phyloP scores from a whole-genome alignment of 2,888 invertebrate species.

The Eupithecia vulgata region DNA sequence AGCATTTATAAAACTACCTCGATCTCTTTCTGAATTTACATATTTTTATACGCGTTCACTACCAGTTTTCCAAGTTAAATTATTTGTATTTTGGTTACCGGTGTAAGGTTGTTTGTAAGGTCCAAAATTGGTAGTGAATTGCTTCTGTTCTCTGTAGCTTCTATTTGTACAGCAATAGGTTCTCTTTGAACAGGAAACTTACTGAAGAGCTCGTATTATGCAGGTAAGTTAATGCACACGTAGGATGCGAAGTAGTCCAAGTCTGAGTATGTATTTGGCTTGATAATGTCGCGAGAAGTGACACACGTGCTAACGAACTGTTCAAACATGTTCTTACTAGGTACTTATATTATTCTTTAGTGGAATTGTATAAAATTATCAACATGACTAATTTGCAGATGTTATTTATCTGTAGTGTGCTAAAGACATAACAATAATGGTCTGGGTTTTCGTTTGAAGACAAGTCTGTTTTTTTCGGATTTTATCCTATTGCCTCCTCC shows the following conservation, averaged over 20 bases:
- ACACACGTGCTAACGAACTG: constrained; percentile 17
- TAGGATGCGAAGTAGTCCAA: constrained; percentile 20
- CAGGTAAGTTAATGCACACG: neutral
- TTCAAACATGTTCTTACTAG: constrained; percentile 3
- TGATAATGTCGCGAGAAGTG: constrained; percentile 16
- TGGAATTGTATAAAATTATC: neutral
- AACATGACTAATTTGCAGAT: neutral
- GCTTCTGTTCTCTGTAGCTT: neutral
- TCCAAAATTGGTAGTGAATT: neutral
- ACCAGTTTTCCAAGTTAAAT: neutral
- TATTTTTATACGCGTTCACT: neutral
- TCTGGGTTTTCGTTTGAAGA: neutral
- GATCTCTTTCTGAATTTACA: neutral
- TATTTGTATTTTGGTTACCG: neutral
- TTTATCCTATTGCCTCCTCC: neutral
- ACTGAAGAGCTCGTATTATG: neutral
- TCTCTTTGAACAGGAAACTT: neutral
- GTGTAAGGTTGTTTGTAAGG: neutral
- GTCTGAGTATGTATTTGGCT: constrained; percentile 23
- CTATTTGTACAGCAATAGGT: neutral
- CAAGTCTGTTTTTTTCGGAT: neutral
- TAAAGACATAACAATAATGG: neutral
- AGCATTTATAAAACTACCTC: constrained; percentile 1
- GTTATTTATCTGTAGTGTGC: neutral
- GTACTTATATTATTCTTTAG: neutral